Evolutionary conservation across 1,140 invertebrate genomes (phyloP), one percentile per base, ranked within the genome.

Genomic region (Babylonia areolata): DNA sequence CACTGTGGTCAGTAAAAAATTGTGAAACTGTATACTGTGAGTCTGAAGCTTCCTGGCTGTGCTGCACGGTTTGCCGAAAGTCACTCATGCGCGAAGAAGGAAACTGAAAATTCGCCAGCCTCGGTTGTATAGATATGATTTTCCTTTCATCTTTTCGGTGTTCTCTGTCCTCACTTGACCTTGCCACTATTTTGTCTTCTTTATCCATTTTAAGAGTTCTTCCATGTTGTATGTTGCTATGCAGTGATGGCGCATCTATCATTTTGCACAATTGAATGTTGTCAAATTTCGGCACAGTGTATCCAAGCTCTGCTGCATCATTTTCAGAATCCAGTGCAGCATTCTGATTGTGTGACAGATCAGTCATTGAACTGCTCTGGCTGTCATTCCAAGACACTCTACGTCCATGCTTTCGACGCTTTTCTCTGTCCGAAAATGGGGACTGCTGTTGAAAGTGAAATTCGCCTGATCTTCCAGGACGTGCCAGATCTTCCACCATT

Each of bases 341-440:
- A 33, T 46, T 73, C 28, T 83, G 54, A 71, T 84, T 84, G 12
- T 71, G 58, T 31, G 39, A 73, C 1, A 1, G 12, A 17, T 20
- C 33, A 17, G 37, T 3, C 11, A 51, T 17, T 51, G 46, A 28
- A 5, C 69, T 71, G n/a, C 69, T 84, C 33, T 84, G 40, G 64
- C 75, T 69, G 31, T 84, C 82, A 40, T 84, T 84, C 58, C 82
- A 84, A n/a, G 82, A 42, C 20, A 84, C 82, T 17, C 64, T 35
- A 12, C 64, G 17, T 5, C 64, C 69, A 3, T 84, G 82, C 40
- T 84, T 84, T 12, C 69, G 64, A 17, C 40, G 82, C 28, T 42
- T 64, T n/a, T 42, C 82, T 58, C 37, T 69, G 64, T 20, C 23
- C 64, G 37, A 33, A 6, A 40, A 35, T 81, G 64, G 64, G 28